These are phyloP conservation scores for Papilio glaucus DNA, from an alignment of 1,140 invertebrate genomes.

Conservation along the genomic window DNA sequence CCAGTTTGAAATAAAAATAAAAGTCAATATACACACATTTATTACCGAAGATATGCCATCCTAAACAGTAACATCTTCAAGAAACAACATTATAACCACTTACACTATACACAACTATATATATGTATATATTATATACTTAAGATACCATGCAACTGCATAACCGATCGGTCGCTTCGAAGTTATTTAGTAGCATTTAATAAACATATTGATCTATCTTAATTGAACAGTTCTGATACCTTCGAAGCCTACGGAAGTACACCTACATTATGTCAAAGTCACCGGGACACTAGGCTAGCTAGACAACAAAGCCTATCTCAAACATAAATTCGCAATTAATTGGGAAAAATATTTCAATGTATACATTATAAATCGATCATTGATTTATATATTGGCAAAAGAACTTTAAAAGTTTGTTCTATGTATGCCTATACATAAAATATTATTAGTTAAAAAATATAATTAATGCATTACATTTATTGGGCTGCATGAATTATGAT, in stretches of 20 bases:
- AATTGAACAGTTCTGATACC: neutral
- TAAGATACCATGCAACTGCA: slow-evolving; percentile 37
- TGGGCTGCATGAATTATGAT: too few relatives aligned
- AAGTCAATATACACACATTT: slow-evolving; percentile 78
- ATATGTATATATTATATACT: slow-evolving; percentile 50
- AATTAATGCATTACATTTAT: too few relatives aligned
- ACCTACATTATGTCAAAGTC: neutral
- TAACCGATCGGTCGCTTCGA: neutral
- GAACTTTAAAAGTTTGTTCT: neutral
- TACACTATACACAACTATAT: slow-evolving; percentile 64
- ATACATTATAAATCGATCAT: neutral
- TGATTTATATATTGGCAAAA: neutral
- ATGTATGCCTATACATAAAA: neutral
- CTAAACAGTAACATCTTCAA: slow-evolving; percentile 74
- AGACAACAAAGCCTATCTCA: neutral
- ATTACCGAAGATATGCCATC: slow-evolving; percentile 80
- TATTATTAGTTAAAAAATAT: neutral
- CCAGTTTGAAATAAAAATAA: too few relatives aligned
- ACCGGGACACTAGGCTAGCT: neutral
- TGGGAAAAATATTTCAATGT: neutral
- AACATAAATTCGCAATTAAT: neutral
- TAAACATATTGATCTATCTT: neutral
- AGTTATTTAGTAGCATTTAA: neutral
- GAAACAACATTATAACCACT: slow-evolving; percentile 69
- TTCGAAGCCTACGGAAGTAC: neutral